Percentiles rank a stretch among this genome's conserved stretches.
These are phyloP conservation scores for Ramazzottius varieornatus DNA, from an alignment of 2,888 invertebrate genomes.

Conservation along the genomic window DNA sequence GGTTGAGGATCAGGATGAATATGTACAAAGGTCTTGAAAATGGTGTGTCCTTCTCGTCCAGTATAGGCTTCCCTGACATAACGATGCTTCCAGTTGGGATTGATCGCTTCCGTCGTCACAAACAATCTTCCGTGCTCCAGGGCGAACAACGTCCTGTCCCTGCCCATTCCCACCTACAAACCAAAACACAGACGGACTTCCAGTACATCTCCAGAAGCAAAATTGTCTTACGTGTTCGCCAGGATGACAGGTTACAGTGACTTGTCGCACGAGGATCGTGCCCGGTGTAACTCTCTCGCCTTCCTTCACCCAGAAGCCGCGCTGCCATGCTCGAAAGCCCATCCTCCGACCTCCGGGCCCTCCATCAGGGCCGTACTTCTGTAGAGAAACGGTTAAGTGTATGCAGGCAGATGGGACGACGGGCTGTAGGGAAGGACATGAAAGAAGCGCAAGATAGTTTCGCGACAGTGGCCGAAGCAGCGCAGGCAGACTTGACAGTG, in stretches of 20 bases:
- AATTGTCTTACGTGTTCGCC: neutral
- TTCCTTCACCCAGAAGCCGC: neutral
- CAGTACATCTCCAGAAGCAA: neutral
- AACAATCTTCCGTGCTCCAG: neutral
- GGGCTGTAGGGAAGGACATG: too few relatives aligned
- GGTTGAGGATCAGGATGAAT: neutral
- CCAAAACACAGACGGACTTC: neutral
- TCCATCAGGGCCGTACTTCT: too few relatives aligned
- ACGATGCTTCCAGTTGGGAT: neutral
- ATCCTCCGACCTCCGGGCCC: neutral
- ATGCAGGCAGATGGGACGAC: too few relatives aligned
- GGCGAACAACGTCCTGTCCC: neutral
- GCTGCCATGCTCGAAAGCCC: neutral
- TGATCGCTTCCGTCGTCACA: neutral
- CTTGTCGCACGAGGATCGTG: neutral
- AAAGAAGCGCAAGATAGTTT: too few relatives aligned
- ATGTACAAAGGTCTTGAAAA: neutral
- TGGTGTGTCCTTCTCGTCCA: neutral
- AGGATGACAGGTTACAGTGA: neutral
- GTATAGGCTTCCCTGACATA: neutral
- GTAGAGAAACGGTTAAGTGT: too few relatives aligned
- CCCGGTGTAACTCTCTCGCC: neutral
- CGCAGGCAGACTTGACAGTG: too few relatives aligned
- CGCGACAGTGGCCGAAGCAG: too few relatives aligned
- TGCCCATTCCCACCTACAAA: neutral